phyloP scores from a whole-genome alignment of 2,797 vertebrate species.

The Propithecus perrieri region DNA sequence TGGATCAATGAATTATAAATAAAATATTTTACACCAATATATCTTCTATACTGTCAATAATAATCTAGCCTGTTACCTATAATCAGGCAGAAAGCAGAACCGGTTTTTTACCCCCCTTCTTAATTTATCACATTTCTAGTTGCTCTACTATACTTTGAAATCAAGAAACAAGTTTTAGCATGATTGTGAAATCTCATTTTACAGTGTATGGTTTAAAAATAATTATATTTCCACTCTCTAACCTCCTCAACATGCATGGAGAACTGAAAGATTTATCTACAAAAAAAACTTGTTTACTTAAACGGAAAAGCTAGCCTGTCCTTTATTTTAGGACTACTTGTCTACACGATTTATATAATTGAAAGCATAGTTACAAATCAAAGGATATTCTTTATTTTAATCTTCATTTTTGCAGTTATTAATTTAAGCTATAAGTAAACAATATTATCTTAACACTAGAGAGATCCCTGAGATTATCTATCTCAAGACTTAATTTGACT shows the following conservation, averaged over 20 bases:
- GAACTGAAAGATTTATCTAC: not conserved
- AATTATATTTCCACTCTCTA: not conserved
- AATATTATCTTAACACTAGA: not conserved
- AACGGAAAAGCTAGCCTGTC: not conserved
- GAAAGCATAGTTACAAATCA: not conserved
- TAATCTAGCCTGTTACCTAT: not conserved
- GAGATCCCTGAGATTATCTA: not conserved
- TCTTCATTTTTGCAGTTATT: conserved; percentile 15
- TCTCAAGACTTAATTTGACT: not conserved
- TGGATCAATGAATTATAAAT: not conserved
- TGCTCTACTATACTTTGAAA: not conserved
- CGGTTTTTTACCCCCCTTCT: not conserved
- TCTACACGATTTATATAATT: not conserved
- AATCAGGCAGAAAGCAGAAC: not conserved
- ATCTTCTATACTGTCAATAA: not conserved
- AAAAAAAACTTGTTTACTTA: not conserved
- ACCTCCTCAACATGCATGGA: not conserved
- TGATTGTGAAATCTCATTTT: conserved; percentile 4
- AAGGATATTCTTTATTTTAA: conserved; percentile 12
- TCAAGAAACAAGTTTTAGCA: not conserved
- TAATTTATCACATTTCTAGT: conserved; percentile 4
- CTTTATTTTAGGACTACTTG: not conserved
- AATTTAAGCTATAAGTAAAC: conserved; percentile 5
- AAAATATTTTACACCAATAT: conserved; percentile 13
- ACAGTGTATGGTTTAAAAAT: not conserved